Percentiles rank a stretch among this genome's conserved stretches.
Evolutionary conservation across 2,113 vertebrate genomes (phyloP).

Genomic region (Benitochromis conjunctus): DNA sequence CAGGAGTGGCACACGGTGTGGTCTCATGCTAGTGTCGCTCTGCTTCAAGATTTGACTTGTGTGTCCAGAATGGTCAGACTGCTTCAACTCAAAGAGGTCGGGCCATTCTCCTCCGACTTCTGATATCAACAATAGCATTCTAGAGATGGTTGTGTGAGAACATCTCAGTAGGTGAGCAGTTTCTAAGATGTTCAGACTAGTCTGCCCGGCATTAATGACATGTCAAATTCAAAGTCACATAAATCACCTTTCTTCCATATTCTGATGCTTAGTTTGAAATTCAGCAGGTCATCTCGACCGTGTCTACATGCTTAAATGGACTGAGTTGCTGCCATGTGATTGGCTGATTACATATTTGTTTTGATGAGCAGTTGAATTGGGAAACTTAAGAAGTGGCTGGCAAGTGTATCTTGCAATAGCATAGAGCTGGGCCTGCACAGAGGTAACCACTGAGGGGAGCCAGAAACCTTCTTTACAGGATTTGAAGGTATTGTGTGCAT

Average conservation of each 20-base stretch:
- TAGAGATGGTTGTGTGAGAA: neutral
- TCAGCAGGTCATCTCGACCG: neutral
- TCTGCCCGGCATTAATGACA: neutral
- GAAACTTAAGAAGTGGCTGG: neutral
- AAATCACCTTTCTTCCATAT: neutral
- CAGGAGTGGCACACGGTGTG: neutral
- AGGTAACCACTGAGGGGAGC: neutral
- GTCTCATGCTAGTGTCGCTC: rapidly evolving
- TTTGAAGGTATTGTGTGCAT: neutral
- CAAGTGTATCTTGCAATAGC: neutral
- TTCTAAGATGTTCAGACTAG: neutral
- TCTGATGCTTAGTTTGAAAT: neutral
- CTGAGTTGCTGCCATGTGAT: neutral
- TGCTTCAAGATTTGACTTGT: neutral
- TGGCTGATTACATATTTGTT: neutral
- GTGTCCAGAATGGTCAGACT: neutral
- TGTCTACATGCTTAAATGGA: neutral
- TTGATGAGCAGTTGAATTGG: neutral
- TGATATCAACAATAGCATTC: neutral
- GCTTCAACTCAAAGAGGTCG: neutral
- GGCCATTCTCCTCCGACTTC: rapidly evolving
- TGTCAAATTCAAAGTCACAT: neutral
- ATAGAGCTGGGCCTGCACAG: neutral
- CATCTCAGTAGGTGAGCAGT: neutral
- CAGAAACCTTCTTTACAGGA: rapidly evolving